Evolutionary conservation across 1,140 invertebrate genomes (phyloP), one percentile per base, ranked within the genome.

Genomic region (Adelges cooleyi): DNA sequence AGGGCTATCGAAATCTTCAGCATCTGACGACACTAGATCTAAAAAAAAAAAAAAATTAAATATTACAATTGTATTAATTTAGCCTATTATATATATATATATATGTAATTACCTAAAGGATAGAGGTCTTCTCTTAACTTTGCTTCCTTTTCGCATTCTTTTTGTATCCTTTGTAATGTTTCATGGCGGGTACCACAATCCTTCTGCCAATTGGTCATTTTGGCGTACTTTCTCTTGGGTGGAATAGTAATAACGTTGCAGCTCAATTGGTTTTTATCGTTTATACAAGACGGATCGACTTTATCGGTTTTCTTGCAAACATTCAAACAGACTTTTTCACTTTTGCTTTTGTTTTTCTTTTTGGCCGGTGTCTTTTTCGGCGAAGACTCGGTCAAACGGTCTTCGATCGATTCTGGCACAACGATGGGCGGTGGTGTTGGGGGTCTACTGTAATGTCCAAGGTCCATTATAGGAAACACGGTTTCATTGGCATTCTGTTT

Each of bases 101-200:
- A 48, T 48, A 48, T 56, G 20, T 1, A 46, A 9, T 33, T 70
- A 79, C 77, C 76, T 69, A 75, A 71, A 50, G 73, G 73, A 54
- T 75, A 71, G 11, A 77, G 69, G 69, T 74, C 72, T 51, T 73
- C 72, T 54, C 74, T 73, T 38, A 72, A 68, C 40, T 73, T 71
- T 62, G 69, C 51, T 44, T 70, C 50, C 15, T 71, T 51, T 44
- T 67, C 54, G 46, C 68, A 68, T 11, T 65, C 66, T 40, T 67
- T 40, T 27, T 71, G 65, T 69, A 74, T 71, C 67, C 71, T 70
- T 33, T 72, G 70, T 23, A 73, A 65, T 0, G 71, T 65, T 67
- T 73, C 72, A 53, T 73, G 72, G 27, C 68, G 68, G 4, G 68
- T 65, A 20, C 69, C 69, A 40, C 68, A 67, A 67, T 69, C 70